These are phyloP conservation scores for Cantharis rustica DNA, from an alignment of 2,888 invertebrate species.

Conservation along the genomic window DNA sequence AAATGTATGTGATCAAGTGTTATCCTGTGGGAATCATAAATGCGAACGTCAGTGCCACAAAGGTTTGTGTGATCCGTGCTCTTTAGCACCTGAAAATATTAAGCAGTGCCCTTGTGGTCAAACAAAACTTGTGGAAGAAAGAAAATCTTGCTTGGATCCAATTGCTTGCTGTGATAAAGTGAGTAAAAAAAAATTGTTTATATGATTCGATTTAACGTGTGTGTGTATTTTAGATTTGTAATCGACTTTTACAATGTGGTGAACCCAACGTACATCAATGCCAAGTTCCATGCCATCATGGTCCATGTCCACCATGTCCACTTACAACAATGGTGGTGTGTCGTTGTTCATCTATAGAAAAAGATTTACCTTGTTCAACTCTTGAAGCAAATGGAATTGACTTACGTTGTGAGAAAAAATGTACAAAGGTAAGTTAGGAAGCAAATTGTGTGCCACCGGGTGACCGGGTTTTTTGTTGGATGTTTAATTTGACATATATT, in stretches of 20 bases:
- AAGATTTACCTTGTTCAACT: slow-evolving; percentile 77
- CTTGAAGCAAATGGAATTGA: slow-evolving; percentile 73
- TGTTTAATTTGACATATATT: background rate
- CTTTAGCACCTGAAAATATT: slow-evolving; percentile 64
- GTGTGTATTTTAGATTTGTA: slow-evolving; percentile 58
- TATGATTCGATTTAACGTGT: slow-evolving; percentile 9
- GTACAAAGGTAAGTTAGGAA: slow-evolving; percentile 70
- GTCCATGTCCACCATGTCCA: slow-evolving; percentile 78
- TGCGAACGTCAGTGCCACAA: slow-evolving; percentile 73
- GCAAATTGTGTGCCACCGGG: background rate
- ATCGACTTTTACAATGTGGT: slow-evolving; percentile 71
- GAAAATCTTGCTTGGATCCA: slow-evolving; percentile 77
- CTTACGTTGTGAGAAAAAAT: slow-evolving; percentile 86
- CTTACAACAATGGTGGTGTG: slow-evolving; percentile 77
- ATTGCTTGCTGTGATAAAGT: slow-evolving; percentile 79
- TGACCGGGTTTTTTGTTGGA: no score
- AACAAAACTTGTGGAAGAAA: slow-evolving; percentile 56
- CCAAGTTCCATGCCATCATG: slow-evolving; percentile 69
- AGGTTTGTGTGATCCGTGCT: slow-evolving; percentile 69
- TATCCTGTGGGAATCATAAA: slow-evolving; percentile 72
- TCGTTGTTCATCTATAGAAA: slow-evolving; percentile 84
- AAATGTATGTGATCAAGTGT: slow-evolving; percentile 62
- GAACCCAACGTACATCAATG: slow-evolving; percentile 70
- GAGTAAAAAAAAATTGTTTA: slow-evolving; percentile 46
- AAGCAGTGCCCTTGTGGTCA: slow-evolving; percentile 80